phyloP scores from a whole-genome alignment of 2,888 invertebrate genomes.

The Troilus luridus region DNA sequence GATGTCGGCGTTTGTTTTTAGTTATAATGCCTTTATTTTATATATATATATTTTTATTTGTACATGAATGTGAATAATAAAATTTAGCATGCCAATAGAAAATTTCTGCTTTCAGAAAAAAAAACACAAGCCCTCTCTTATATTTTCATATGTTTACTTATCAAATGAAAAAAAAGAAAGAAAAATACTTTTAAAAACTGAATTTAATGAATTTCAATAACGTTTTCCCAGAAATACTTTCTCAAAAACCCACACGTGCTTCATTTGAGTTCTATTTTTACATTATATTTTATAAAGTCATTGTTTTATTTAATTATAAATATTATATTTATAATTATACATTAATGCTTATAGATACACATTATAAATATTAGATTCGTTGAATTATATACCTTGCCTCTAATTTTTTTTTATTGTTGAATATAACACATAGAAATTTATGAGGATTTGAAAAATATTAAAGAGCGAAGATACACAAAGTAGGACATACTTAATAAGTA shows the following conservation, averaged over 20 bases:
- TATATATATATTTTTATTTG: background rate
- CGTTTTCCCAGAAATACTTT: background rate
- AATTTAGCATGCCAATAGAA: background rate
- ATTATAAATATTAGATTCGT: no score
- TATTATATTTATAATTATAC: no score
- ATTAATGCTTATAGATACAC: no score
- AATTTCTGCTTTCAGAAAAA: background rate
- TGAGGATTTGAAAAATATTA: no score
- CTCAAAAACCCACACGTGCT: background rate
- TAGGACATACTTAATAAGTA: no score
- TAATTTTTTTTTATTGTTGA: no score
- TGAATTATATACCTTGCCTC: no score
- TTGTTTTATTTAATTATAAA: no score
- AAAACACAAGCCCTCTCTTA: background rate
- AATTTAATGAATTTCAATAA: background rate
- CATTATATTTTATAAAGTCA: no score
- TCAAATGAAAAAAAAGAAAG: background rate
- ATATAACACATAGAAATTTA: no score
- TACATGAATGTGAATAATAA: background rate
- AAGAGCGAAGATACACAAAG: no score
- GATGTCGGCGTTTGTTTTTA: background rate
- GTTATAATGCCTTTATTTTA: background rate
- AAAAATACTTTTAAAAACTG: background rate
- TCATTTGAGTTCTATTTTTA: background rate
- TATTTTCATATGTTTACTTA: slow-evolving; percentile 2